A percentile compares a stretch with the other conserved stretches of the same genome.
These are phyloP conservation scores for Endotricha flammealis DNA, from an alignment of 2,888 invertebrate genomes.

Conservation along the genomic window DNA sequence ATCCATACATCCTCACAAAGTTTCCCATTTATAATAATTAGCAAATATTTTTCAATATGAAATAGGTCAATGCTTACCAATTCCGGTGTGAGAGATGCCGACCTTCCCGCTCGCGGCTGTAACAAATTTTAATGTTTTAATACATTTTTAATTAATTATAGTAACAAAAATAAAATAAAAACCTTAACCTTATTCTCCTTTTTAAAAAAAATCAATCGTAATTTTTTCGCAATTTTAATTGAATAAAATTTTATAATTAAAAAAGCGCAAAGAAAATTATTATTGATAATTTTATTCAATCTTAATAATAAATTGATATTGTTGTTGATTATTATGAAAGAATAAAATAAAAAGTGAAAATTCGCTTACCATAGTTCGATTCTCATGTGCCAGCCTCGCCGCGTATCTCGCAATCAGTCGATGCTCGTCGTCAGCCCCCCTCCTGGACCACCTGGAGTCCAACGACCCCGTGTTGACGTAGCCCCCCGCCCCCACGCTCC, in stretches of 20 bases:
- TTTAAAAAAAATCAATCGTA: no score
- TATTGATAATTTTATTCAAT: no score
- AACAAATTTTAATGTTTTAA: constrained; percentile 16
- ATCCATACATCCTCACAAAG: no score
- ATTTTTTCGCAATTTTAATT: no score
- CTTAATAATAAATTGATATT: no score
- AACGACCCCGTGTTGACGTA: constrained; percentile 88
- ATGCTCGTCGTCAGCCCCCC: constrained; percentile 92
- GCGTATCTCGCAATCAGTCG: constrained; percentile 98
- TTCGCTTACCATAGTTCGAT: constrained; percentile 81
- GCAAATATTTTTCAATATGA: no score
- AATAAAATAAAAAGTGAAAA: not conserved
- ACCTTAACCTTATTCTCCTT: no score
- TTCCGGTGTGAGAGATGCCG: constrained; percentile 80
- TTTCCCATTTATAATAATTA: no score
- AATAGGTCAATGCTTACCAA: constrained; percentile 77
- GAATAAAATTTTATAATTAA: no score
- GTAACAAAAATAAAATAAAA: no score
- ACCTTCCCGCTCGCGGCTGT: constrained; percentile 79
- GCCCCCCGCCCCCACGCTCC: constrained; percentile 24
- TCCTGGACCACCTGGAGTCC: constrained; percentile 81
- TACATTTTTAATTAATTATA: not conserved
- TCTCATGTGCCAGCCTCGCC: constrained; percentile 95
- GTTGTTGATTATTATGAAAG: not conserved
- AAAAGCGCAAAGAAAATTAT: no score